Evolutionary conservation across 1,140 invertebrate species (phyloP).

Genomic region (Drosophila sproati): DNA sequence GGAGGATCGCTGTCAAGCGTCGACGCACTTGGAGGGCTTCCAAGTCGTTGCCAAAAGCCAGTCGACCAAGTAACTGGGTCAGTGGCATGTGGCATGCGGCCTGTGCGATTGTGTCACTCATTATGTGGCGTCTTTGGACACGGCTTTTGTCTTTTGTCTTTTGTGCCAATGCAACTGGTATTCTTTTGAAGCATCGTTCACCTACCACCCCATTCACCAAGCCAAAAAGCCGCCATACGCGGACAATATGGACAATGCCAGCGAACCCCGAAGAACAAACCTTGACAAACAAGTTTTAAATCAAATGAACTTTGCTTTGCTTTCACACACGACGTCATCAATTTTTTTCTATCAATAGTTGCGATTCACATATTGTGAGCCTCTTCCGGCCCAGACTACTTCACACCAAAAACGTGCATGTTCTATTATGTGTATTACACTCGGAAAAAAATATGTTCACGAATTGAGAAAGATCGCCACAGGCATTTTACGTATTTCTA

Average conservation of each 20-base stretch:
- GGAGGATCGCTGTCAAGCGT: conserved; percentile 68
- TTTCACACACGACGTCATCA: conserved; percentile 30
- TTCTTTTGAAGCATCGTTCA: conserved; percentile 22
- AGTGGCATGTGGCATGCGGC: conserved; percentile 60
- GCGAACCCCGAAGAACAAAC: conserved; percentile 29
- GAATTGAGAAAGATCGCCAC: too few species aligned
- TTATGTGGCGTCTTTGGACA: conserved; percentile 38
- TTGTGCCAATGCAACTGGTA: conserved; percentile 20
- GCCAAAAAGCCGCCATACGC: conserved; percentile 26
- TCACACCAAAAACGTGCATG: neutral
- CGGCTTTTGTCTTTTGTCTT: conserved; percentile 61
- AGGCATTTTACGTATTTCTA: too few species aligned
- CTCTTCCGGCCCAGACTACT: conserved; percentile 20
- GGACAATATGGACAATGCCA: conserved; percentile 66
- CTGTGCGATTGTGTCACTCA: conserved; percentile 50
- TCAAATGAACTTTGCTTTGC: conserved; percentile 42
- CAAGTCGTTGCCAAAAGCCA: conserved; percentile 20
- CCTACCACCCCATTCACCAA: too few species aligned
- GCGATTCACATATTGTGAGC: conserved; percentile 1
- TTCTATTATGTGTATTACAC: neutral
- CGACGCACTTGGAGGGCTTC: conserved; percentile 61
- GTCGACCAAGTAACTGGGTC: conserved; percentile 69
- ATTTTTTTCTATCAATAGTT: neutral
- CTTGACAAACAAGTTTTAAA: conserved; percentile 55
- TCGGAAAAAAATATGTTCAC: neutral